Evolutionary conservation across 2,797 vertebrate species (phyloP).

Genomic region (Myotis findleyi): DNA sequence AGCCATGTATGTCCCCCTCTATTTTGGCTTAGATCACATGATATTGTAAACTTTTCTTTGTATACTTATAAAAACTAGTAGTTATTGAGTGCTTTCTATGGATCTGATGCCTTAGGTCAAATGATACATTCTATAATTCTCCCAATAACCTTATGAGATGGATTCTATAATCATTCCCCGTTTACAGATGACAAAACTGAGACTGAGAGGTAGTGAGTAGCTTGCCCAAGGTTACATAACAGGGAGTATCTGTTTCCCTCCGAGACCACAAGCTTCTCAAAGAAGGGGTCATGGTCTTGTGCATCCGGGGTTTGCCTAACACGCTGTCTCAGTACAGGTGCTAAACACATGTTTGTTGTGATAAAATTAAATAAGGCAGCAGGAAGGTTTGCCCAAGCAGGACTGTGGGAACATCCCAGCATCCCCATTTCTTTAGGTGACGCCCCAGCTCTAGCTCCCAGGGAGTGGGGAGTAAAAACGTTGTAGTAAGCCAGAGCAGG

Average conservation of each 20-base stretch:
- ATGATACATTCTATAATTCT: background rate
- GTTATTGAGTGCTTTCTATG: background rate
- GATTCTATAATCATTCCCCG: background rate
- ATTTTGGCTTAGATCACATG: background rate
- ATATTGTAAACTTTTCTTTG: background rate
- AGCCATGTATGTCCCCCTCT: background rate
- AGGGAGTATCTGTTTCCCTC: background rate
- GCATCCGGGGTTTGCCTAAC: background rate
- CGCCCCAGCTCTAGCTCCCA: background rate
- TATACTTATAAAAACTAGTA: background rate
- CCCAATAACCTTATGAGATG: background rate
- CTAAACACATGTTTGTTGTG: background rate
- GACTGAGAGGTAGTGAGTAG: background rate
- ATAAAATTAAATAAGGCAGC: background rate
- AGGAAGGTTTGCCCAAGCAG: background rate
- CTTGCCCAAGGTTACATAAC: background rate
- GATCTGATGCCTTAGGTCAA: background rate
- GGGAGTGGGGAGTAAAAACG: background rate
- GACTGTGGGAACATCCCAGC: background rate
- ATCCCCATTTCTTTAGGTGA: background rate
- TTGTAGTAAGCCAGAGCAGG: background rate
- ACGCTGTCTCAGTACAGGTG: background rate
- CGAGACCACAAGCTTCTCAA: background rate
- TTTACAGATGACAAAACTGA: conserved; percentile 35
- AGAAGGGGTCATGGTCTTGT: background rate